A percentile compares a stretch with the other conserved stretches of the same genome.
These are phyloP conservation scores for Synergus japonicus DNA, from an alignment of 2,888 invertebrate genomes.

Conservation along the genomic window DNA sequence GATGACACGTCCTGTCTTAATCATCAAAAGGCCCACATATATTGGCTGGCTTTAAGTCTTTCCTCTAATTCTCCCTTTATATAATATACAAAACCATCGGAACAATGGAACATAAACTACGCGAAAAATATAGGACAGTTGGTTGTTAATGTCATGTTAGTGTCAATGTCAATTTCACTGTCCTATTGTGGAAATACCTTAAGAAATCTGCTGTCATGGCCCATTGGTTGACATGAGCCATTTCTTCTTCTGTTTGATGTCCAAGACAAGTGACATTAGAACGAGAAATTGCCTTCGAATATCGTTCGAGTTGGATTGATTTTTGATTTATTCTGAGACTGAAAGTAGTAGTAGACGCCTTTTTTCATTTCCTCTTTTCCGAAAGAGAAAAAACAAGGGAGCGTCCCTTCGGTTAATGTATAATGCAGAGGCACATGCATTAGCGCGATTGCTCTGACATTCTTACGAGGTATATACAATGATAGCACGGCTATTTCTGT, in stretches of 20 bases:
- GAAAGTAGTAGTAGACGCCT: slow-evolving; percentile 43
- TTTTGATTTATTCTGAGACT: slow-evolving; percentile 58
- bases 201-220: slow-evolving; percentile 12
- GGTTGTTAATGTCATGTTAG: no score
- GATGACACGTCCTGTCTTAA: neutral
- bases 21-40: neutral
- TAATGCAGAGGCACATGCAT: slow-evolving; percentile 64
- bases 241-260: slow-evolving; percentile 9
- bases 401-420: slow-evolving; percentile 58
- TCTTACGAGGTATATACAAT: slow-evolving; percentile 44
- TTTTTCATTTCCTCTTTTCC: slow-evolving; percentile 44
- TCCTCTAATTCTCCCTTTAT: no score
- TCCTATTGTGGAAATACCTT: neutral
- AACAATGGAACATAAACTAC: no score
- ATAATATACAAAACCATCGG: no score
- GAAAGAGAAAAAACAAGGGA: slow-evolving; percentile 44
- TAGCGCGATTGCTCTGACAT: slow-evolving; percentile 66
- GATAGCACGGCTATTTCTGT: slow-evolving; percentile 38
- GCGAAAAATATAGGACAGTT: no score
- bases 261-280: slow-evolving; percentile 22
- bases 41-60: neutral
- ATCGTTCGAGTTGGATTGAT: slow-evolving; percentile 39
- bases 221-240: slow-evolving; percentile 12
- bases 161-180: no score
- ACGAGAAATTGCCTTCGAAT: slow-evolving; percentile 30